A percentile compares a stretch with the other conserved stretches of the same genome.
Conservation (phyloP, 2,797 vertebrate genomes). For the Nannoperca australis region DNA sequence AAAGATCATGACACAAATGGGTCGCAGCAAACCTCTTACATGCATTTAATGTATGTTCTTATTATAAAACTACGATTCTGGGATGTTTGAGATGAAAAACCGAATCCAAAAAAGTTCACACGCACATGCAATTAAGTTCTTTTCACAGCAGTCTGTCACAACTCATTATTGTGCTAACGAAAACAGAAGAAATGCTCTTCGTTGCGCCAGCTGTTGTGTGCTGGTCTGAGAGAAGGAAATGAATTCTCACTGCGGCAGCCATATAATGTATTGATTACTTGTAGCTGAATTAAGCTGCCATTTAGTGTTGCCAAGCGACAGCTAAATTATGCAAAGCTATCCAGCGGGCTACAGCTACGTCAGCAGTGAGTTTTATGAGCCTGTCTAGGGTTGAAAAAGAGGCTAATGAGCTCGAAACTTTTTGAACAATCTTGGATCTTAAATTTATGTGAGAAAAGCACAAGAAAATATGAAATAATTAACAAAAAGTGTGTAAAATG, state of each 20-base stretch:
- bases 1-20: not conserved
- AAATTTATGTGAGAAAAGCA: not conserved
- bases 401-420: not conserved
- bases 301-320: constrained; percentile 80
- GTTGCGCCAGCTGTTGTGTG: constrained; percentile 22
- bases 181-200: constrained; percentile 15
- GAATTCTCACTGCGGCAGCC: constrained; percentile 57
- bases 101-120: not conserved
- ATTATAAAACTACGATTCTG: not conserved
- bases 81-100: not conserved
- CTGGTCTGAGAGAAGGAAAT: constrained; percentile 42
- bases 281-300: constrained; percentile 71
- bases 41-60: not conserved
- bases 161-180: not conserved
- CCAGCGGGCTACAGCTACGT: constrained; percentile 49
- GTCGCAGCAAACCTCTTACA: not conserved
- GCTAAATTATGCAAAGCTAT: constrained; percentile 82
- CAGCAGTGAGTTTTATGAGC: constrained; percentile 31
- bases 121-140: not conserved
- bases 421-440: not conserved
- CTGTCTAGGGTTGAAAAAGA: constrained; percentile 7
- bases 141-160: constrained; percentile 4
- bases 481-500: constrained; percentile 1
- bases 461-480: not conserved
- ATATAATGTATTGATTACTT: constrained; percentile 80